Base-by-base conservation (phyloP, 2,113 vertebrate genomes). In the Brienomyrus brachyistius region DNA sequence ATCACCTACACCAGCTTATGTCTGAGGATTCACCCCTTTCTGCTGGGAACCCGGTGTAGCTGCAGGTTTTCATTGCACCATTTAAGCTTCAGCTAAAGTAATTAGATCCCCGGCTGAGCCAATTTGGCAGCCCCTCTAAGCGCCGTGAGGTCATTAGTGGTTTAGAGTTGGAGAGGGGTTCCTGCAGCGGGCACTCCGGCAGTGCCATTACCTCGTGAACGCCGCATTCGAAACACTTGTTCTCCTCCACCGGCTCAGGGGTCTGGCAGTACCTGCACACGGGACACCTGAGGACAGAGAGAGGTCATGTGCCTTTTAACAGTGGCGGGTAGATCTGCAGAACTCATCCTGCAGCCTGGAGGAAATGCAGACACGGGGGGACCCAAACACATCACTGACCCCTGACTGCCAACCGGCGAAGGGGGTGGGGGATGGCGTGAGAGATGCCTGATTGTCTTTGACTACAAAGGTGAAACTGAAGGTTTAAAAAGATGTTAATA, bases 201-300 rank as follows among this genome's bases (percentile, higher is more conserved):
- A 1, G 19, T 13, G 15, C 35, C 6, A 4, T 96, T 97, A 99
- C 98, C 97, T 99, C 98, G 94, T 99, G 98, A 66, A 99, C 98
- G 2, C 98, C 98, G 88, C 98, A 99, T 92, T 99, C 98, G 91
- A 99, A 99, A 92, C 98, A 99, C 91, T 99, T 99, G 94, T 99
- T 99, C 94, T 99, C 98, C 92, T 99, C 98, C 23, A 99, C 98
- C 0, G 98, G 98, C 91, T 99, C 98, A 2, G 98, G 98, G 0
- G 98, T 99, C 94, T 99, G 98, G 95, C 98, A 99, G 93, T 98
- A 99, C 56, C 98, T 94, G 93, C 98, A 99, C 88, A 99, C 98
- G 0, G 98, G 98, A 94, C 98, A 99, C 95, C 98, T 99, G 91
- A 10, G 91, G 47, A 91, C 90, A 62, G 92, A 91, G 92, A 91